A percentile compares a stretch with the other conserved stretches of the same genome.
phyloP scores from a whole-genome alignment of 2,888 invertebrate genomes.

The Xylota segnis region DNA sequence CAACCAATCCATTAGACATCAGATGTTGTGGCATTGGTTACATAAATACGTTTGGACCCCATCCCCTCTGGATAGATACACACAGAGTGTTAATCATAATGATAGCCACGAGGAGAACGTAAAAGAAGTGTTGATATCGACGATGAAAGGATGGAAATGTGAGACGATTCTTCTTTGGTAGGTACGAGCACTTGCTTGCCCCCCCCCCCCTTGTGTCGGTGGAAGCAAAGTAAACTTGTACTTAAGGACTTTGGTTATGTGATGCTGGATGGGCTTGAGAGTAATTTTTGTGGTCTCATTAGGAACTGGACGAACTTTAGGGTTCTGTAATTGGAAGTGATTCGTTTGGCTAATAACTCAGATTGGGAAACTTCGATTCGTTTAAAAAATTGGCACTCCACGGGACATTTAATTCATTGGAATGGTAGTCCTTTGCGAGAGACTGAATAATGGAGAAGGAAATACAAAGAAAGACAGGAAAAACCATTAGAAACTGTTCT shows the following conservation, averaged over 20 bases:
- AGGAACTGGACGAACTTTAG: neutral
- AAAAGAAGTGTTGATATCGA: conserved; percentile 57
- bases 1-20: conserved; percentile 75
- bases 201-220: neutral
- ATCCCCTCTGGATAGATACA: neutral
- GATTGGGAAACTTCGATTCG: conserved; percentile 7
- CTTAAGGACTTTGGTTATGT: conserved; percentile 12
- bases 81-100: conserved; percentile 57
- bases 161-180: conserved; percentile 43
- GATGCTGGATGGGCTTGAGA: conserved; percentile 32
- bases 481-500: no score
- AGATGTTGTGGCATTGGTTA: conserved; percentile 76
- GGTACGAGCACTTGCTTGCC: neutral
- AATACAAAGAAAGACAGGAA: no score
- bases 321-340: neutral
- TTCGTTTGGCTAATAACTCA: neutral
- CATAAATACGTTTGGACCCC: conserved; percentile 51
- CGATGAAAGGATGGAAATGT: conserved; percentile 65
- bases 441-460: no score
- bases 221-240: conserved; percentile 14
- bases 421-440: no score
- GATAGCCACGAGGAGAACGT: conserved; percentile 26
- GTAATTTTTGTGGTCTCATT: conserved; percentile 2
- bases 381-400: conserved; percentile 33
- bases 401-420: neutral